A percentile compares a stretch with the other conserved stretches of the same genome.
Conservation (phyloP, 2,888 invertebrate species). For the Uropetala carovei region DNA sequence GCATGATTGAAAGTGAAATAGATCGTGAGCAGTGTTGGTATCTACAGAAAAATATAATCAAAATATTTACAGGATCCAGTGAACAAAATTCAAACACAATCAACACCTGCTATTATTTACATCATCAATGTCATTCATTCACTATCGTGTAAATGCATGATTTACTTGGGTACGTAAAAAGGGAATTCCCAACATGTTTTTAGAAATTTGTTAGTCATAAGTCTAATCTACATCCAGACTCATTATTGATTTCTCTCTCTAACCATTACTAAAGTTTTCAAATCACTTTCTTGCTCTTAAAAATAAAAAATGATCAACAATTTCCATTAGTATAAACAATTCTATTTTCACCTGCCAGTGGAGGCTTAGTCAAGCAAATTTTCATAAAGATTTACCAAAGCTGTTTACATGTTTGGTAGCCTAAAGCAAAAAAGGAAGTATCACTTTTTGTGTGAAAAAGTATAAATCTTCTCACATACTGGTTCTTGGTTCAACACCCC, state of each 20-base stretch:
- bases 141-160: conserved; percentile 65
- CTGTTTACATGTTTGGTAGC: conserved; percentile 46
- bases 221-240: conserved; percentile 61
- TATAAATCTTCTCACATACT: conserved; percentile 54
- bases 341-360: conserved; percentile 49
- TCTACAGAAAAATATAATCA: conserved; percentile 63
- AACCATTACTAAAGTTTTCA: conserved; percentile 55
- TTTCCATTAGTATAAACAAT: conserved; percentile 49
- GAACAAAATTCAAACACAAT: conserved; percentile 66
- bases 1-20: conserved; percentile 61
- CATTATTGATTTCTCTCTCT: conserved; percentile 55
- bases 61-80: conserved; percentile 53
- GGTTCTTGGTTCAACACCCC: conserved; percentile 32
- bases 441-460: conserved; percentile 52
- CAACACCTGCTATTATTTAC: conserved; percentile 67
- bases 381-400: conserved; percentile 44
- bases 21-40: conserved; percentile 57
- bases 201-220: conserved; percentile 55
- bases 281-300: conserved; percentile 52
- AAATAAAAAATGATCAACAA: conserved; percentile 56
- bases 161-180: conserved; percentile 61
- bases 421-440: conserved; percentile 53
- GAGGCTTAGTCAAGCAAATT: conserved; percentile 44
- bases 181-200: conserved; percentile 59
- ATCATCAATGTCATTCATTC: conserved; percentile 65